A percentile compares a stretch with the other conserved stretches of the same genome.
Conservation (phyloP, 2,113 vertebrate species). For the Peromyscus maniculatus region DNA sequence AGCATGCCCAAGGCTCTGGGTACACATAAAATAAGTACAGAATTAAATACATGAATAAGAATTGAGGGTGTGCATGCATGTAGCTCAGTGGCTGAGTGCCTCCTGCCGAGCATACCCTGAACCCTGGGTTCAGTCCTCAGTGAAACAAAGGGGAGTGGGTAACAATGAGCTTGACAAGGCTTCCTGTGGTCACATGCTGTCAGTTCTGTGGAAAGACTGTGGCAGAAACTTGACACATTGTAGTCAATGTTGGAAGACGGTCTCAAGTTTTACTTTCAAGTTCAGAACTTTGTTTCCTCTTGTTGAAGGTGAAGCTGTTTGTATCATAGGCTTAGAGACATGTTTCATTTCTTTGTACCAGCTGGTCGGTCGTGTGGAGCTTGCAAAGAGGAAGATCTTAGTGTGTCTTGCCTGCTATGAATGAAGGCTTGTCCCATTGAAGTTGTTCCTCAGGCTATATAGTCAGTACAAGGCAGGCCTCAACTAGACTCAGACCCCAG, state of each 20-base stretch:
- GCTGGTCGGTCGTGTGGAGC: not conserved
- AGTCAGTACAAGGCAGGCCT: not conserved
- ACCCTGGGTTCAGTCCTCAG: not conserved
- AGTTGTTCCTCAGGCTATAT: not conserved
- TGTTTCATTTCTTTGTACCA: not conserved
- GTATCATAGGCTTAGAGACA: not conserved
- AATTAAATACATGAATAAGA: not conserved
- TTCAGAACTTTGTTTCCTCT: not conserved
- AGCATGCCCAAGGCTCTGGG: not conserved
- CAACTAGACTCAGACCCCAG: too few relatives aligned
- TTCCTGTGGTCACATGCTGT: not conserved
- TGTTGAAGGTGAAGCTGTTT: not conserved
- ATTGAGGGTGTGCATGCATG: not conserved
- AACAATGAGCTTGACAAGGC: not conserved
- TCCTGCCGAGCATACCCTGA: not conserved
- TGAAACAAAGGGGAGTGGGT: not conserved
- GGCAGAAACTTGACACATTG: not conserved
- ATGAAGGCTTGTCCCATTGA: not conserved
- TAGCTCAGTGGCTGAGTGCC: too few relatives aligned
- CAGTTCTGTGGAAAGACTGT: not conserved
- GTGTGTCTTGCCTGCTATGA: not conserved
- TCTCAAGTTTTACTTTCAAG: not conserved
- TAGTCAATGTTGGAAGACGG: not conserved
- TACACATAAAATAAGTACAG: not conserved
- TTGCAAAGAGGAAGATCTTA: not conserved